phyloP scores from a whole-genome alignment of 1,140 invertebrate species.

The Aphis gossypii region DNA sequence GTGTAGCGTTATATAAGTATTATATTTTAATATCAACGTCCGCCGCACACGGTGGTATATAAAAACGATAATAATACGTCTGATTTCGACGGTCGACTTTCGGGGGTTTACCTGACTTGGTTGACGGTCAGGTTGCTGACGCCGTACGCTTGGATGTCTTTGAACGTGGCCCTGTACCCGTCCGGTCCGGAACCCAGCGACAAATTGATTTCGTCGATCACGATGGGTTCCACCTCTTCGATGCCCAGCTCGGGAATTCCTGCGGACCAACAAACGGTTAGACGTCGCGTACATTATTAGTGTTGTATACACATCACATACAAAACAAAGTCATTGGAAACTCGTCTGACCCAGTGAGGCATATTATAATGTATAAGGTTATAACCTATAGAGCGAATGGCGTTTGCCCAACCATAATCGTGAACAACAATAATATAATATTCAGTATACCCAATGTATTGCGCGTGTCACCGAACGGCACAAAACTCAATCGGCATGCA shows the following conservation, averaged over 20 bases:
- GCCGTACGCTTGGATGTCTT: constrained; percentile 78
- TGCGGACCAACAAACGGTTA: constrained; percentile 19
- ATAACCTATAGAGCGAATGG: not conserved
- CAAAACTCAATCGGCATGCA: not conserved
- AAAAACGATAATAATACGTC: not conserved
- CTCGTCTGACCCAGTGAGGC: not conserved
- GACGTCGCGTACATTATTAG: not conserved
- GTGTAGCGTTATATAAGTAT: not conserved
- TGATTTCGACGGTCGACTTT: not conserved
- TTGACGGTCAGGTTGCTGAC: constrained; percentile 79
- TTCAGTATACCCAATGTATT: not conserved
- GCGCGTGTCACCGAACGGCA: not conserved
- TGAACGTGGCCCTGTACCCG: constrained; percentile 79
- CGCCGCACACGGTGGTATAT: too few relatives aligned
- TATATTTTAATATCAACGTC: too few relatives aligned
- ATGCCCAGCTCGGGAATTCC: constrained; percentile 74
- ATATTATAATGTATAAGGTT: not conserved
- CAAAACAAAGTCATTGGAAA: not conserved
- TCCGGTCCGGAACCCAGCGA: constrained; percentile 77
- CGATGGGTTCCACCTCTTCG: constrained; percentile 74
- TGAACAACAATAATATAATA: not conserved
- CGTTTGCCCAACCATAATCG: not conserved
- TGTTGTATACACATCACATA: not conserved
- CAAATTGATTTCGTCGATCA: constrained; percentile 82
- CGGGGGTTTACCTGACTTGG: constrained; percentile 70